Base-by-base conservation (phyloP, 2,797 vertebrate genomes). In the Pseudotriccus pelzelni region DNA sequence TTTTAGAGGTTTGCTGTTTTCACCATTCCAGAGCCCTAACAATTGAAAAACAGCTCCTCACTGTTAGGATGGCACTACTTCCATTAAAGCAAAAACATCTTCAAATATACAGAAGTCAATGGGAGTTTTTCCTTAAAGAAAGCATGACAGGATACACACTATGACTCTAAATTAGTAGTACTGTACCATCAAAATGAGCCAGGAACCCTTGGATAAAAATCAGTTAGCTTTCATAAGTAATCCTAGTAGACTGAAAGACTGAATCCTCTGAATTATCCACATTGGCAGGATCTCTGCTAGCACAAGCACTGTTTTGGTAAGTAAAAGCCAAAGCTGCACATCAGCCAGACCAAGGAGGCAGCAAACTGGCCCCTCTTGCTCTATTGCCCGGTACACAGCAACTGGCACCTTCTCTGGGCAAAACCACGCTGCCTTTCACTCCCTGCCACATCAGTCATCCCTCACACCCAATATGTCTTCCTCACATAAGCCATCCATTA, bases 31-130 rank as follows among this genome's bases (percentile, higher is more conserved):
- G 36, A 86, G 37, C 9, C 64, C 36, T 25, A 79, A 7, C 17
- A 60, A 23, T 6, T 63, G 74, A 89, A 92, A 93, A 86, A 58
- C 30, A 73, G 46, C 32, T 85, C 43, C 34, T 84, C 37, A 32
- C 64, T 37, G 17, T 82, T 91, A 91, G 41, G 87, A 46, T 28
- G 34, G 68, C 47, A 87, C 17, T 9, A 36, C 66, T 93, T 93
- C 50, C 39, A 28, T 49, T 91, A 91, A 92, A 94, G 56, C 37
- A 89, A 91, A 95, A 81, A 32, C 44, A 73, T 58, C 37, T 82
- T 73, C 80, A 80, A 96, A 96, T 60, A 96, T 67, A 74, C 78
- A 39, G 30, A 94, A 94, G 52, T 77, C 66, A 83, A 2, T 28
- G 3, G 60, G 59, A 95, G 34, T 7, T 76, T 77, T 64, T 72